phyloP scores from a whole-genome alignment of 2,888 invertebrate genomes.

The Linnaemya tessellans region DNA sequence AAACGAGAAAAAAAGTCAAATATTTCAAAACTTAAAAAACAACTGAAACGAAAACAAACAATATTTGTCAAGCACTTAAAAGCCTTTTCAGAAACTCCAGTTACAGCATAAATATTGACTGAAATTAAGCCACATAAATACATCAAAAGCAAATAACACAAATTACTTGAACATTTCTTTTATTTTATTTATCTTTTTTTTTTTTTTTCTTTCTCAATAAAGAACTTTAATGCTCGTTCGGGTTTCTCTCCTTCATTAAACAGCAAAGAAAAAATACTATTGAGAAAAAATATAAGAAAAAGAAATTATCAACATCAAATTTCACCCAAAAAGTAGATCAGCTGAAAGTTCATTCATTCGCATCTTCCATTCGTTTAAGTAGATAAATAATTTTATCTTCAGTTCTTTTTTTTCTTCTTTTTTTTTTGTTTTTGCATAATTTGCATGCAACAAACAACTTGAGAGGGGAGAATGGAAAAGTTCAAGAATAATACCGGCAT shows the following conservation, averaged over 20 bases:
- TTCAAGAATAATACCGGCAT: background rate
- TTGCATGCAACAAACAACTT: constrained; percentile 45
- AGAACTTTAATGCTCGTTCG: constrained; percentile 55
- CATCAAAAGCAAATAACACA: constrained; percentile 47
- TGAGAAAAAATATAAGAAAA: constrained; percentile 34
- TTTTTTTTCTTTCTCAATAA: constrained; percentile 3
- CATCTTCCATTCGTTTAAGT: constrained; percentile 43
- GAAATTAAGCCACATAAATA: constrained; percentile 48
- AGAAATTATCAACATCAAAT: constrained; percentile 61
- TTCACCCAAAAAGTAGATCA: constrained; percentile 69
- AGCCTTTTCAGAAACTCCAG: constrained; percentile 61
- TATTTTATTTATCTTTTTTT: background rate
- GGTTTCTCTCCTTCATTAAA: constrained; percentile 56
- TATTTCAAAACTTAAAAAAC: constrained; percentile 44
- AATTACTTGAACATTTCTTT: constrained; percentile 47
- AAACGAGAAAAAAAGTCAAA: constrained; percentile 4
- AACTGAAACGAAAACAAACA: constrained; percentile 42
- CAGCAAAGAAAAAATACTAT: constrained; percentile 32
- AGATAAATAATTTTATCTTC: constrained; percentile 45
- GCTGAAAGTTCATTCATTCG: constrained; percentile 56
- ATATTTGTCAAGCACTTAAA: constrained; percentile 70
- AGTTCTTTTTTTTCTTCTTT: constrained; percentile 24
- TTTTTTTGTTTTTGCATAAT: constrained; percentile 48
- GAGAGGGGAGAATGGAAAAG: background rate
- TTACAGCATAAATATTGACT: constrained; percentile 69